Conservation (phyloP, 2,888 invertebrate species). For the Aquatica leii region DNA sequence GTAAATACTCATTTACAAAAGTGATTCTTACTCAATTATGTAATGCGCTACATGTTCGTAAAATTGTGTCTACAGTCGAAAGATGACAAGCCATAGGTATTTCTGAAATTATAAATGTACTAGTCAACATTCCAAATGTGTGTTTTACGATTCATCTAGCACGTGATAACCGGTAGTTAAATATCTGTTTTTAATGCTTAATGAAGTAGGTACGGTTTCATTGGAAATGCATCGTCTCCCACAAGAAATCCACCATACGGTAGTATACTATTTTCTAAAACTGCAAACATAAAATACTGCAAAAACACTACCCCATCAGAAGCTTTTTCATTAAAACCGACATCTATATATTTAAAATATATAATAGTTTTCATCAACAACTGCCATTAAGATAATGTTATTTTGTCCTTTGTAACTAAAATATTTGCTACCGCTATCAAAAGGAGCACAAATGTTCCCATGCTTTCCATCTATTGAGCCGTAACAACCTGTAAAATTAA, state of each 20-base stretch:
- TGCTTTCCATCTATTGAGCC: background rate
- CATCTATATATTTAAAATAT: conserved; percentile 10
- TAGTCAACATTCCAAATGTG: conserved; percentile 39
- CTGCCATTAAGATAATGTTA: conserved; percentile 10
- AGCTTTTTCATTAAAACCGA: too few relatives aligned
- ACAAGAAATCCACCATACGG: too few relatives aligned
- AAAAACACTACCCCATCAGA: conserved; percentile 14
- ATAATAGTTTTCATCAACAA: conserved; percentile 18
- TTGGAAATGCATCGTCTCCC: conserved; percentile 14
- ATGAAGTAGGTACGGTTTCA: conserved; percentile 8
- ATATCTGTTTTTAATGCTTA: conserved; percentile 31
- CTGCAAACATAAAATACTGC: too few relatives aligned
- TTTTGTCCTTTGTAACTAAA: too few relatives aligned
- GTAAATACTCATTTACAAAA: conserved; percentile 18
- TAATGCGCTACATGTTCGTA: conserved; percentile 37
- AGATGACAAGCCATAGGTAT: conserved; percentile 10
- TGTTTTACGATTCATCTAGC: conserved; percentile 37
- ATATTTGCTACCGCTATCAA: conserved; percentile 2
- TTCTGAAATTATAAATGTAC: conserved; percentile 33
- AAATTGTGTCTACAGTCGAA: conserved; percentile 29
- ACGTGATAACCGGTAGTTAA: conserved; percentile 39
- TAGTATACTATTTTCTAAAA: too few relatives aligned
- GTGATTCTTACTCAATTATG: conserved; percentile 41
- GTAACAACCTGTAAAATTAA: background rate
- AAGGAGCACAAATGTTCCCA: background rate